phyloP scores from a whole-genome alignment of 2,888 invertebrate genomes.

The Dasysyrphus tricinctus region DNA sequence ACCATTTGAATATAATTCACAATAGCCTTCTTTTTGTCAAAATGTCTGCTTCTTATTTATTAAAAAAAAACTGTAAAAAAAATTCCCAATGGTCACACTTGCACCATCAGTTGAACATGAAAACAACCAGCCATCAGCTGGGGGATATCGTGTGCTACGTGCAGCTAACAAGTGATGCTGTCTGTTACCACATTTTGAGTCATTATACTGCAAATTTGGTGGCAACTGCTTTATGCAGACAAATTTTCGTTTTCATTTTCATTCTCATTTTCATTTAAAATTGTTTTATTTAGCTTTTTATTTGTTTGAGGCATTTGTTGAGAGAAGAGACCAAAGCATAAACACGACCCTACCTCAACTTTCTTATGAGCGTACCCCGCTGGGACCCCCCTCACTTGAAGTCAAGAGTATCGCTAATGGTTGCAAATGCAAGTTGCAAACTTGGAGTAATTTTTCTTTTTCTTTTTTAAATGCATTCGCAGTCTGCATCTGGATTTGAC shows the following conservation, averaged over 20 bases:
- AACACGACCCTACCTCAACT: slow-evolving; percentile 63
- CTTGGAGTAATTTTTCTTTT: slow-evolving; percentile 23
- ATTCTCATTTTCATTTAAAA: slow-evolving; percentile 38
- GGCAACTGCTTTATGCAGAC: slow-evolving; percentile 16
- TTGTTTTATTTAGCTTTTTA: slow-evolving; percentile 30
- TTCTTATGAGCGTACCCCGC: slow-evolving; percentile 31
- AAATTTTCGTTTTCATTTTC: slow-evolving; percentile 49
- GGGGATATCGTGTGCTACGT: slow-evolving; percentile 23
- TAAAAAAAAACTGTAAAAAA: too few relatives aligned
- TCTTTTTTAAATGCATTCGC: slow-evolving; percentile 44
- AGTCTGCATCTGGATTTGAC: slow-evolving; percentile 47
- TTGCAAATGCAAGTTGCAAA: slow-evolving; percentile 30
- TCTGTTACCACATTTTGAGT: slow-evolving; percentile 48
- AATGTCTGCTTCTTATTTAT: too few relatives aligned
- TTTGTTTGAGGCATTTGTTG: slow-evolving; percentile 40
- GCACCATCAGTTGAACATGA: slow-evolving; percentile 30
- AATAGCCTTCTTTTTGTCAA: too few relatives aligned
- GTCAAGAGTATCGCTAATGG: neutral
- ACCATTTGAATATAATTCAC: too few relatives aligned
- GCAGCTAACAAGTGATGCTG: slow-evolving; percentile 20
- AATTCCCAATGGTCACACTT: neutral
- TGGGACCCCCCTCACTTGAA: neutral
- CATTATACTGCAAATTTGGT: slow-evolving; percentile 3
- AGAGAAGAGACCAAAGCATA: neutral
- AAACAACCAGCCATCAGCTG: slow-evolving; percentile 49